Percentiles rank a stretch among this genome's conserved stretches.
Conservation (phyloP, 2,797 vertebrate species). For the Triplophysa bombifrons region DNA sequence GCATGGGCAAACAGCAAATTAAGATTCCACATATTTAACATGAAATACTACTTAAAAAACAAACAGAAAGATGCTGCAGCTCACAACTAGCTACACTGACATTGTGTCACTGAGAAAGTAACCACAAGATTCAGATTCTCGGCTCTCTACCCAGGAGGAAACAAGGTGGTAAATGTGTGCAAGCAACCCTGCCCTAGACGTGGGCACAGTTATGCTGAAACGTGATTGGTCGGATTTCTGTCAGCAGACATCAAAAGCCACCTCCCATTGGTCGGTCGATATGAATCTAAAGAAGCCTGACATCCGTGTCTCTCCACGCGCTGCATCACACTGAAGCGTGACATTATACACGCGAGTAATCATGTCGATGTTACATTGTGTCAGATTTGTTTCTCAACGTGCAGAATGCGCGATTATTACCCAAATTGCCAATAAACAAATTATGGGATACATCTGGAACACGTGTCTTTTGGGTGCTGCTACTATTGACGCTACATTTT, state of each 20-base stretch:
- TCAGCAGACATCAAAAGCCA: conserved; percentile 98
- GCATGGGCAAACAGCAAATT: background rate
- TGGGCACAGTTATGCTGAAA: conserved; percentile 80
- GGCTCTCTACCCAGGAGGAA: conserved; percentile 20
- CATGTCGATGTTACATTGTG: background rate
- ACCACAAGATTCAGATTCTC: too few species aligned
- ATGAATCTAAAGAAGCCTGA: conserved; percentile 8
- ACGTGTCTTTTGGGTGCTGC: background rate
- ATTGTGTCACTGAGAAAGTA: too few species aligned
- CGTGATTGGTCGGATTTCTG: conserved; percentile 83
- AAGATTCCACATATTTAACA: background rate
- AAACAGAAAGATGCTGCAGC: background rate
- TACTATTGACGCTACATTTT: background rate
- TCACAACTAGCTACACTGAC: too few species aligned
- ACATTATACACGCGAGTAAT: conserved; percentile 1
- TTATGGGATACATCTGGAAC: background rate
- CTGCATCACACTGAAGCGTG: conserved; percentile 24
- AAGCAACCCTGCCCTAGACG: conserved; percentile 68
- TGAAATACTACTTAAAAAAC: background rate
- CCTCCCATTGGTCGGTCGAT: conserved; percentile 78
- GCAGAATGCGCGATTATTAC: background rate
- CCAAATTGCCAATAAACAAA: background rate
- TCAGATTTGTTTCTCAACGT: background rate
- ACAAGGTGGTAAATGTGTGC: conserved; percentile 66
- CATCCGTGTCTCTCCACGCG: conserved; percentile 26